Conservation (phyloP, 2,888 invertebrate species). For the Xylocampa areola region DNA sequence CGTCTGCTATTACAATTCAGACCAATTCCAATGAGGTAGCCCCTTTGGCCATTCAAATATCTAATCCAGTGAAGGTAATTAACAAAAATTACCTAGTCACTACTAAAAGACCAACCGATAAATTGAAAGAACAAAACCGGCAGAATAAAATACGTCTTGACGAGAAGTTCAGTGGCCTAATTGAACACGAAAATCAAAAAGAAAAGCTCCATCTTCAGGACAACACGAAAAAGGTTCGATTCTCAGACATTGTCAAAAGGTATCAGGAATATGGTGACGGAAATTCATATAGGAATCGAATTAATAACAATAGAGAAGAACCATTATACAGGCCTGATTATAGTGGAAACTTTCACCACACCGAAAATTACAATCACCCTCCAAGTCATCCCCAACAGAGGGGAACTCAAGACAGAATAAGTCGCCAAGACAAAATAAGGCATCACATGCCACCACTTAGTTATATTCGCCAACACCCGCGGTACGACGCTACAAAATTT, state of each 20-base stretch:
- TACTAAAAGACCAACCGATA: conserved; percentile 52
- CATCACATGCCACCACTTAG: conserved; percentile 9
- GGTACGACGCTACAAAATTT: conserved; percentile 59
- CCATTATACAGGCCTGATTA: conserved; percentile 17
- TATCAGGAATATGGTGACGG: conserved; percentile 27
- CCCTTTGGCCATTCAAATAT: conserved; percentile 73
- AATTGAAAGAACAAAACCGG: conserved; percentile 18
- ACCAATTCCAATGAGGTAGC: conserved; percentile 78
- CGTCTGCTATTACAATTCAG: conserved; percentile 72
- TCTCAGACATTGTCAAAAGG: conserved; percentile 6
- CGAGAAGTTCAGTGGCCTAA: conserved; percentile 13
- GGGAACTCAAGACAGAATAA: conserved; percentile 5
- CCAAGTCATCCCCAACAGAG: background rate
- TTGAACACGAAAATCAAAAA: conserved; percentile 15
- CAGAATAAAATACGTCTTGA: conserved; percentile 28
- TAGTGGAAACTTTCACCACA: conserved; percentile 10
- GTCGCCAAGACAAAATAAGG: background rate
- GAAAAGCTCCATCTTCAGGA: conserved; percentile 21
- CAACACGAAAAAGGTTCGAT: conserved; percentile 22
- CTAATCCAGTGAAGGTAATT: conserved; percentile 65
- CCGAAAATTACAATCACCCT: conserved; percentile 6
- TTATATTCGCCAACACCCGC: conserved; percentile 25
- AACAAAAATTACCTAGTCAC: conserved; percentile 77
- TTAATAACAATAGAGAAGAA: conserved; percentile 26
- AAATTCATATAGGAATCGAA: conserved; percentile 6